Percentiles rank a stretch among this genome's conserved stretches.
Evolutionary conservation across 2,113 vertebrate genomes (phyloP).

Genomic region (Plectropomus leopardus): DNA sequence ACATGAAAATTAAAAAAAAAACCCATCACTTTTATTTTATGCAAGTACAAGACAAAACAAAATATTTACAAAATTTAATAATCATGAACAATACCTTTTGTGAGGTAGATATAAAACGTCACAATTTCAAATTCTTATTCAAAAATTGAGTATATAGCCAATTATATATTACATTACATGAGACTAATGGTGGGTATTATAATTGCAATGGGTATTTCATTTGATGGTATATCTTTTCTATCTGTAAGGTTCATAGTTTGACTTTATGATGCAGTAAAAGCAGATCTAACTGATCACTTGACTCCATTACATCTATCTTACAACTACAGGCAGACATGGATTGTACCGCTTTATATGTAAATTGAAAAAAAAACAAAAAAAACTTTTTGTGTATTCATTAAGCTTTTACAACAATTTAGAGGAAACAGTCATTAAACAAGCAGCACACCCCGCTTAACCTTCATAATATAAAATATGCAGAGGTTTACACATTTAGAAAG

Average conservation of each 20-base stretch:
- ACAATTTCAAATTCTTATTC: neutral
- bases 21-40: conserved; percentile 9
- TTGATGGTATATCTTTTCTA: neutral
- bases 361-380: neutral
- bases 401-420: neutral
- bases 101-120: conserved; percentile 27
- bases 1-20: neutral
- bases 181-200: neutral
- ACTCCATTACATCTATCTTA: neutral
- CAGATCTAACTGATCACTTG: neutral
- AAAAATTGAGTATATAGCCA: neutral
- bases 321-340: neutral
- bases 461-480: neutral
- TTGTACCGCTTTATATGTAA: neutral
- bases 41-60: neutral
- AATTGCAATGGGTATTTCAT: neutral
- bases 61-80: neutral
- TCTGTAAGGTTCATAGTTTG: neutral
- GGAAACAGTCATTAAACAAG: neutral
- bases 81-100: neutral
- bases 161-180: neutral
- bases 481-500: neutral
- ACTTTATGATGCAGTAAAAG: neutral
- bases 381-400: neutral
- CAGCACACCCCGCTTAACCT: neutral